phyloP scores from a whole-genome alignment of 2,113 vertebrate species.

The Odontesthes bonariensis region DNA sequence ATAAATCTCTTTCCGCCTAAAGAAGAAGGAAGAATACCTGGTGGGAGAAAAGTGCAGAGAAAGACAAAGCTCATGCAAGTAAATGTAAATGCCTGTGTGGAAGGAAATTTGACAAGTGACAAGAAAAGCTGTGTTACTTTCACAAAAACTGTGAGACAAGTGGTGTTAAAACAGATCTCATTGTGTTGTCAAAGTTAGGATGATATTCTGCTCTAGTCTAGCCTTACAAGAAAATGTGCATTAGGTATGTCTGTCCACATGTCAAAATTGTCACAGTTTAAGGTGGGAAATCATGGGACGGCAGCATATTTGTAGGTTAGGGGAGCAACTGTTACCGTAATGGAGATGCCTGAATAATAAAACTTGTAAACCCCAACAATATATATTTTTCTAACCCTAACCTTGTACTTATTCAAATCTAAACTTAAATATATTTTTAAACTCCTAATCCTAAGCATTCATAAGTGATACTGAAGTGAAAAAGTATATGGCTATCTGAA shows the following conservation, averaged over 20 bases:
- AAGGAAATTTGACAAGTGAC: constrained; percentile 18
- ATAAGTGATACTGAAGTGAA: too few species aligned
- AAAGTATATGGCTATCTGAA: too few species aligned
- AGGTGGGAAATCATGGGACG: not conserved
- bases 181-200: not conserved
- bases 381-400: too few species aligned
- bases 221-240: not conserved
- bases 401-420: too few species aligned
- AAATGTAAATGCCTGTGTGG: constrained; percentile 16
- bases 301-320: not conserved
- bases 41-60: constrained; percentile 82
- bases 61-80: constrained; percentile 48
- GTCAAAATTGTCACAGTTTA: too few species aligned
- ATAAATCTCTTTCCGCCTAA: constrained; percentile 99
- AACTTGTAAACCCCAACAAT: not conserved
- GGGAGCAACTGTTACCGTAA: not conserved
- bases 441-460: too few species aligned
- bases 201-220: not conserved
- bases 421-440: too few species aligned
- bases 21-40: constrained; percentile 99
- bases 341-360: not conserved
- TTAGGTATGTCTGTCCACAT: too few species aligned
- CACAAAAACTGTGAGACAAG: not conserved
- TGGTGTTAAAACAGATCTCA: constrained; percentile 9
- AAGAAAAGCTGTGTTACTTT: constrained; percentile 17